Evolutionary conservation across 2,888 invertebrate genomes (phyloP).

Genomic region (Salpingus planirostris): DNA sequence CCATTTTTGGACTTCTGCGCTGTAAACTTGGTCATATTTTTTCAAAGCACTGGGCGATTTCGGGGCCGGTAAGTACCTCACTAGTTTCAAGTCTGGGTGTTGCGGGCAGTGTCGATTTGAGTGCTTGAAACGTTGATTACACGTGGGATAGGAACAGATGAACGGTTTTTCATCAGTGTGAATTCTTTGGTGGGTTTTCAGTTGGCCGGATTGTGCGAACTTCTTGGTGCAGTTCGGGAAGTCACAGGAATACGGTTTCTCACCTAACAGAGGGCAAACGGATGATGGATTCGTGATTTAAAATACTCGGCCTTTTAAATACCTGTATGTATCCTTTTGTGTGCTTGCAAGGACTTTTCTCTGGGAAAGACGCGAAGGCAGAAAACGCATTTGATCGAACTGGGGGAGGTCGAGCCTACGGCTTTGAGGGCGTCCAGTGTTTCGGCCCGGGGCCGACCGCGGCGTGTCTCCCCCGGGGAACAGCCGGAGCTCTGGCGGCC

Average conservation of each 20-base stretch:
- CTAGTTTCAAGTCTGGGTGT: slow-evolving; percentile 54
- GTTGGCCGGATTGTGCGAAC: slow-evolving; percentile 68
- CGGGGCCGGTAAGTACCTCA: slow-evolving; percentile 24
- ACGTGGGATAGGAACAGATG: slow-evolving; percentile 53
- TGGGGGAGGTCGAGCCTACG: slow-evolving; percentile 59
- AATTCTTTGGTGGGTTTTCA: slow-evolving; percentile 67
- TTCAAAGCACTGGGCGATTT: slow-evolving; percentile 38
- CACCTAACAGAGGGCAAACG: slow-evolving; percentile 44
- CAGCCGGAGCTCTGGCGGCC: slow-evolving; percentile 25
- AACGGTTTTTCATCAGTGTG: slow-evolving; percentile 74
- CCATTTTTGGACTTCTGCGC: slow-evolving; percentile 42
- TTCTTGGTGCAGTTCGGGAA: slow-evolving; percentile 61
- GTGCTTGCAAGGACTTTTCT: slow-evolving; percentile 66
- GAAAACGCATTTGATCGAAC: slow-evolving; percentile 60
- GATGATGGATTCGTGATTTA: no score
- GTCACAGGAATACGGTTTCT: slow-evolving; percentile 65
- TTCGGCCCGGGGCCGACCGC: slow-evolving; percentile 65
- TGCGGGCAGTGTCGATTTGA: slow-evolving; percentile 67
- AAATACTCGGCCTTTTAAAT: no score
- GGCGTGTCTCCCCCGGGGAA: slow-evolving; percentile 41
- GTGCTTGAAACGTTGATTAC: slow-evolving; percentile 63
- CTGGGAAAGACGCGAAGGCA: slow-evolving; percentile 67
- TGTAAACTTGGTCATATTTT: slow-evolving; percentile 39
- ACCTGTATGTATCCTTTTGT: slow-evolving; percentile 57
- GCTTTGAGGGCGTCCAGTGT: slow-evolving; percentile 57